phyloP scores from a whole-genome alignment of 2,797 vertebrate species.

The Sciurus vulgaris region DNA sequence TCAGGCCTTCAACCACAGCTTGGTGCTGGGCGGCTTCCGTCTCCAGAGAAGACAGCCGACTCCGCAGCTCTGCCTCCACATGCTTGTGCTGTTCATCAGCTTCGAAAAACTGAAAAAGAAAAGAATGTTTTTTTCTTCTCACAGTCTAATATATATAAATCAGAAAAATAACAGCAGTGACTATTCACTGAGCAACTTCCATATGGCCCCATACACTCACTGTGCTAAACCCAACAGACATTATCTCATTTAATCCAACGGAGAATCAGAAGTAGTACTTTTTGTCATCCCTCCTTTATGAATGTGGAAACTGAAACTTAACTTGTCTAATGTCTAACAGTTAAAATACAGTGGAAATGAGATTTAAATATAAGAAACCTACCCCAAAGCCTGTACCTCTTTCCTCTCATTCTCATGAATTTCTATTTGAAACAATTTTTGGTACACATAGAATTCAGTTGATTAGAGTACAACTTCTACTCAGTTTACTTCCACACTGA shows the following conservation, averaged over 20 bases:
- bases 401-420: not conserved
- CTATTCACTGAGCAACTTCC: not conserved
- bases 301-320: not conserved
- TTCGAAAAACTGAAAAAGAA: slow-evolving; percentile 93
- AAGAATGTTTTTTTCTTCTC: not conserved
- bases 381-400: not conserved
- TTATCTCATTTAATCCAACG: not conserved
- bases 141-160: not conserved
- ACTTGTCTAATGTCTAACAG: not conserved
- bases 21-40: slow-evolving; percentile 93
- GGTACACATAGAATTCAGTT: not conserved
- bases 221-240: not conserved
- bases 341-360: not conserved
- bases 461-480: not conserved
- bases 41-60: slow-evolving; percentile 92
- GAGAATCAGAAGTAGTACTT: not conserved
- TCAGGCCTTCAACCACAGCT: slow-evolving; percentile 93
- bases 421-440: slow-evolving; percentile 19
- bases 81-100: slow-evolving; percentile 95
- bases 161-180: not conserved
- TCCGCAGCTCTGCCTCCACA: slow-evolving; percentile 92
- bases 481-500: not conserved
- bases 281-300: not conserved
- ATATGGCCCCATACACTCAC: not conserved
- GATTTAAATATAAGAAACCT: not conserved